These are phyloP conservation scores for Melangyna quadrimaculata DNA, from an alignment of 2,888 invertebrate genomes.

Conservation along the genomic window DNA sequence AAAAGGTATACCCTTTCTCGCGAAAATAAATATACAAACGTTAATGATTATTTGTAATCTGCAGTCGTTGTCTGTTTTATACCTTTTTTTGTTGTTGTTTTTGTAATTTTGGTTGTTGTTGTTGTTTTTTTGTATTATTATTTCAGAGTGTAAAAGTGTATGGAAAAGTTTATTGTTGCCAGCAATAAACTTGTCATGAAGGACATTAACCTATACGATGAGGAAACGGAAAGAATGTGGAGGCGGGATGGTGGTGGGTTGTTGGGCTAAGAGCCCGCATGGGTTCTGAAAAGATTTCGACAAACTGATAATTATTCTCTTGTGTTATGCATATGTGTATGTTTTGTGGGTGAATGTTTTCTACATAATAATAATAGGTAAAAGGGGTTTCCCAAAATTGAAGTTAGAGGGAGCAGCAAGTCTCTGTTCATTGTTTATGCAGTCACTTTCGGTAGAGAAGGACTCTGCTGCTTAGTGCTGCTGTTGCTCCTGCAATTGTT, in stretches of 20 bases:
- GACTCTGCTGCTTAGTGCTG: not conserved
- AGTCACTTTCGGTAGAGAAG: conserved; percentile 10
- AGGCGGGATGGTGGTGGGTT: not conserved
- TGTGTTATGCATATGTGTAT: conserved; percentile 46
- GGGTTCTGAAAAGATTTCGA: conserved; percentile 52
- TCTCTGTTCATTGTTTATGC: conserved; percentile 39
- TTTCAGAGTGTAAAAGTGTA: conserved; percentile 15
- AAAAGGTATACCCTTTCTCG: conserved; percentile 59
- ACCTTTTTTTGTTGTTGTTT: not conserved
- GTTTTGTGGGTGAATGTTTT: not conserved
- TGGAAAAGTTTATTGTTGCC: conserved; percentile 55
- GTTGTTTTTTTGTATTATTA: not conserved
- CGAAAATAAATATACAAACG: conserved; percentile 48
- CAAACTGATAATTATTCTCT: conserved; percentile 65
- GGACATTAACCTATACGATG: conserved; percentile 59
- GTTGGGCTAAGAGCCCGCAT: conserved; percentile 41
- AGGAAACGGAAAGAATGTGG: not conserved
- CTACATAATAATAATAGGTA: too few species aligned
- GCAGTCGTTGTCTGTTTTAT: conserved; percentile 36
- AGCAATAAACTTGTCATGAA: conserved; percentile 67
- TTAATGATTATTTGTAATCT: conserved; percentile 69
- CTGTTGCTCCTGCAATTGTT: not conserved
- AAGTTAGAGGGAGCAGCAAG: not conserved
- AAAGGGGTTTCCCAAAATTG: not conserved
- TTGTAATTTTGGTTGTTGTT: not conserved